phyloP scores from a whole-genome alignment of 2,113 vertebrate genomes.

The Cebidichthys violaceus region DNA sequence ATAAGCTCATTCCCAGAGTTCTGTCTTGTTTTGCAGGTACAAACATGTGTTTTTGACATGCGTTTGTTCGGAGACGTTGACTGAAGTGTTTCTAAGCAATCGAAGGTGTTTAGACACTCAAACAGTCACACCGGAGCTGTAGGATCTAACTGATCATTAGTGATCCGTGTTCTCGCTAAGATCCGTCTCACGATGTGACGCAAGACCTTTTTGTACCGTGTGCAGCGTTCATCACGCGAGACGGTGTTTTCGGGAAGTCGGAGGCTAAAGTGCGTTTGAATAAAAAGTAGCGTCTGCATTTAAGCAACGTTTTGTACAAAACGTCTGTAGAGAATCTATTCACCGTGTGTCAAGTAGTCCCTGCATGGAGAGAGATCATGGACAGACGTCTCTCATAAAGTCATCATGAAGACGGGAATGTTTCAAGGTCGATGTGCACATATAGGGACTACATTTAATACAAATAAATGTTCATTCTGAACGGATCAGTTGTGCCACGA shows the following conservation, averaged over 20 bases:
- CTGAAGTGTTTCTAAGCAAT: background rate
- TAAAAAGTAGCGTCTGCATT: background rate
- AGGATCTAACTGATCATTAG: no score
- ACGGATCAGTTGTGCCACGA: background rate
- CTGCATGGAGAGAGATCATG: background rate
- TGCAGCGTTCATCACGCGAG: background rate
- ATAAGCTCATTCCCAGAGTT: background rate
- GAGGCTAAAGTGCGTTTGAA: background rate
- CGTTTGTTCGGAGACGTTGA: background rate
- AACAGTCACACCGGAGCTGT: constrained; percentile 4
- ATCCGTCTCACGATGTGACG: background rate
- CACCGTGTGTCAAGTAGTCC: background rate
- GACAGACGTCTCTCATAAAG: background rate
- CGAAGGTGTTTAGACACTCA: background rate
- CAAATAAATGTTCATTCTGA: background rate
- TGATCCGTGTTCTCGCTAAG: no score
- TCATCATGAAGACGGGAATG: background rate
- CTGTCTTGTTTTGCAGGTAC: constrained; percentile 1
- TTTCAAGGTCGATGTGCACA: background rate
- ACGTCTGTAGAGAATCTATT: background rate
- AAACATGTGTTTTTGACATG: background rate
- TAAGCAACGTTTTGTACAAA: background rate
- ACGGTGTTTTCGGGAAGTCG: background rate
- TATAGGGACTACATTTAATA: background rate
- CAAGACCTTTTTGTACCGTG: background rate